Evolutionary conservation across 2,797 vertebrate genomes (phyloP).

Genomic region (Rhinogobio ventralis): DNA sequence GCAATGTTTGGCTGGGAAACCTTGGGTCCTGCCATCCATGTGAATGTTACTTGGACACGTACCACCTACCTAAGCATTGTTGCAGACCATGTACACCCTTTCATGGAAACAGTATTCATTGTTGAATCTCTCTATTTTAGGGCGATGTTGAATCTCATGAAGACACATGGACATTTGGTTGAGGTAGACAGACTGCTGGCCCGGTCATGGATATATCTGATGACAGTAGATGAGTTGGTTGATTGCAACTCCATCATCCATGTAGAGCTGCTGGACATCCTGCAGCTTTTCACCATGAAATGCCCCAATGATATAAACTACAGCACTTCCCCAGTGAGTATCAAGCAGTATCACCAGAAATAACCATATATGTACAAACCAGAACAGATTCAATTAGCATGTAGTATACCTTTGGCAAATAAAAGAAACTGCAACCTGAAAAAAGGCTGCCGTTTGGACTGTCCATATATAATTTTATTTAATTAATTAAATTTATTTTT

Average conservation of each 20-base stretch:
- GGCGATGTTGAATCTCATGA: conserved; percentile 71
- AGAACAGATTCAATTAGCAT: neutral
- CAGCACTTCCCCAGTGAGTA: conserved; percentile 59
- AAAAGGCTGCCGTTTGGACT: neutral
- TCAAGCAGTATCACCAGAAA: neutral
- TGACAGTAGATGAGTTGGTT: conserved; percentile 69
- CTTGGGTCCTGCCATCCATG: too few species aligned
- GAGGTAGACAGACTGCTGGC: conserved; percentile 74
- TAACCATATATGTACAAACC: neutral
- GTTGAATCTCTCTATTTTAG: conserved; percentile 59
- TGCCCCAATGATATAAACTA: conserved; percentile 57
- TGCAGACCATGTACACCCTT: too few species aligned
- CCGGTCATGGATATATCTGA: conserved; percentile 83
- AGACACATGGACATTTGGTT: conserved; percentile 71
- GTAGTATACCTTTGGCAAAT: neutral
- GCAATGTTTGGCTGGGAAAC: too few species aligned
- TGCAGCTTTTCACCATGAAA: conserved; percentile 72
- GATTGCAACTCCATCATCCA: conserved; percentile 65
- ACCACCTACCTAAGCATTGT: too few species aligned
- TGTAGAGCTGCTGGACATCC: conserved; percentile 73
- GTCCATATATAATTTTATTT: neutral
- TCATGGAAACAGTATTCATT: too few species aligned
- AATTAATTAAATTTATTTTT: neutral
- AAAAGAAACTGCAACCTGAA: too few species aligned
- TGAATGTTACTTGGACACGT: too few species aligned